Evolutionary conservation across 2,797 vertebrate species (phyloP).

Genomic region (Carcharodon carcharias): DNA sequence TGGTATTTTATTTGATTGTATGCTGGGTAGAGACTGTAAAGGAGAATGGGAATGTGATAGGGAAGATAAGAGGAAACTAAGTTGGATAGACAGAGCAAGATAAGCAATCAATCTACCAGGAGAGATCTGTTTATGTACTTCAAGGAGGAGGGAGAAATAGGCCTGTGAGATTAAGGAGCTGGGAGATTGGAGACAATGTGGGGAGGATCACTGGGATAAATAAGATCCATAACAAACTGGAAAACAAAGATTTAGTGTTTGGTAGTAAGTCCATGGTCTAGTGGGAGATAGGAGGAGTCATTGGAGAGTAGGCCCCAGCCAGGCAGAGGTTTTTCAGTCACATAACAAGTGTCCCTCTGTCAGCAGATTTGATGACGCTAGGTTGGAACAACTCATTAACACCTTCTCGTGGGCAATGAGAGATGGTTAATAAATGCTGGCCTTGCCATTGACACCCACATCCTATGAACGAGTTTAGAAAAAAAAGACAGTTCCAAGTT

Average conservation of each 20-base stretch:
- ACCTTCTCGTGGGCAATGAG: neutral
- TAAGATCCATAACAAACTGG: neutral
- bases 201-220: neutral
- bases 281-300: neutral
- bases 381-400: neutral
- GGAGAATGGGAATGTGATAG: neutral
- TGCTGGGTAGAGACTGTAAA: neutral
- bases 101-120: neutral
- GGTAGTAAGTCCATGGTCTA: neutral
- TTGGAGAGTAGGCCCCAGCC: neutral
- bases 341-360: neutral
- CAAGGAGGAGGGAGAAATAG: neutral
- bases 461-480: neutral
- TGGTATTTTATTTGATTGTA: neutral
- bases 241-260: neutral
- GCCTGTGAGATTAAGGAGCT: neutral
- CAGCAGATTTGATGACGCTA: neutral
- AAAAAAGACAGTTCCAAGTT: neutral
- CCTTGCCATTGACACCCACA: neutral
- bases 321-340: neutral
- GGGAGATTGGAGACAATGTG: neutral
- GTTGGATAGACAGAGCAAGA: neutral
- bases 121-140: neutral
- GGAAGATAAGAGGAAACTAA: neutral
- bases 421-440: neutral